These are phyloP conservation scores for Chroicocephalus ridibundus DNA, from an alignment of 2,113 vertebrate genomes.

Conservation along the genomic window DNA sequence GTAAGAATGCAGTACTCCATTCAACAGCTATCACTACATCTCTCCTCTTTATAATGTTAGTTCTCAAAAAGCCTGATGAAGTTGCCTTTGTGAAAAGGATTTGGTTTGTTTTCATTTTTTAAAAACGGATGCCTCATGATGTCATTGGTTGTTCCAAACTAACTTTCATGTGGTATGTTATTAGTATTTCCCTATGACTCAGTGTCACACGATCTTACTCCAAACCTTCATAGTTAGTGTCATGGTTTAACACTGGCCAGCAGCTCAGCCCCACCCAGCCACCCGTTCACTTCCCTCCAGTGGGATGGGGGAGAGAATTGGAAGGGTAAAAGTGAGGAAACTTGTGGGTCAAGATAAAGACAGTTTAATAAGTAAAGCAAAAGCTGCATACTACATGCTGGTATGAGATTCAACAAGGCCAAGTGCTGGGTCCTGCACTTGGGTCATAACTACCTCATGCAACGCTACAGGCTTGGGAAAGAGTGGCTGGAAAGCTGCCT, in stretches of 20 bases:
- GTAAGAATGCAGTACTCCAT: neutral
- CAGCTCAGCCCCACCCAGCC: neutral
- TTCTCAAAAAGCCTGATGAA: neutral
- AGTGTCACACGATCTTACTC: neutral
- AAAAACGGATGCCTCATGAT: neutral
- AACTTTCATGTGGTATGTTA: neutral
- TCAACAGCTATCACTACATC: neutral
- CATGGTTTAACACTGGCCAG: neutral
- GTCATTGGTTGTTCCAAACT: neutral
- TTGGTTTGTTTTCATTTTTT: neutral
- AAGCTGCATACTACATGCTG: neutral
- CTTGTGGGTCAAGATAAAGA: neutral
- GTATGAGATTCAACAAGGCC: neutral
- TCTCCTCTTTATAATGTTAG: neutral
- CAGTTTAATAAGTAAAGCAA: neutral
- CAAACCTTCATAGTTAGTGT: neutral
- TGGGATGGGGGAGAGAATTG: neutral
- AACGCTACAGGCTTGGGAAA: neutral
- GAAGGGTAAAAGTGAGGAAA: neutral
- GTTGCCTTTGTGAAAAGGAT: neutral
- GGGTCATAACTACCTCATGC: neutral
- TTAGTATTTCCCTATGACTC: neutral
- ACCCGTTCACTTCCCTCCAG: rapidly evolving
- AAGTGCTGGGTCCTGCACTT: neutral
- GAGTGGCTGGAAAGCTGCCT: neutral